Conservation (phyloP, 2,888 invertebrate genomes). For the Marronus borbonicus region DNA sequence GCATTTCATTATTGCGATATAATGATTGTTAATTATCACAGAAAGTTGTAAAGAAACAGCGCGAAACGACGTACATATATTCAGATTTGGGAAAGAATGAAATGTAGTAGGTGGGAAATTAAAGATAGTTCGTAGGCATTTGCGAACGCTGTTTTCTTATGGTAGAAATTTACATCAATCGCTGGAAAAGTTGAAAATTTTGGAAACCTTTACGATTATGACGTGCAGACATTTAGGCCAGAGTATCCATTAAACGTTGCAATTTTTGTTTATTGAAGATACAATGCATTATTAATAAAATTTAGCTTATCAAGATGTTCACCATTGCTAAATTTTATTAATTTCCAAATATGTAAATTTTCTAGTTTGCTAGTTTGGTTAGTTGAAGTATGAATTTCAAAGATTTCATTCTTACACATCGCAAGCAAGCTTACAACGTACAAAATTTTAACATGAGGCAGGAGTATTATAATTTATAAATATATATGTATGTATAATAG, state of each 20-base stretch:
- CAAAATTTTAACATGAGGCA: conserved; percentile 10
- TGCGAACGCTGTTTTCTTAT: conserved; percentile 24
- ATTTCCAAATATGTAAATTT: not conserved
- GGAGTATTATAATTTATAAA: conserved; percentile 10
- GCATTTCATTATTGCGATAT: conserved; percentile 71
- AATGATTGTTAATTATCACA: conserved; percentile 72
- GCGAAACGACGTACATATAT: conserved; percentile 32
- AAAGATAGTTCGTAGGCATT: conserved; percentile 33
- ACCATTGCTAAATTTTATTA: not conserved
- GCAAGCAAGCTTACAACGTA: conserved; percentile 24
- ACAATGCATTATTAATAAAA: too few species aligned
- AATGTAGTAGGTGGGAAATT: conserved; percentile 14
- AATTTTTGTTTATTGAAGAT: not conserved
- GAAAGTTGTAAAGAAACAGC: conserved; percentile 67
- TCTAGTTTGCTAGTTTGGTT: too few species aligned
- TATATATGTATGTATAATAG: conserved; percentile 18
- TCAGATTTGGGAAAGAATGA: conserved; percentile 10
- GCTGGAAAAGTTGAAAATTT: not conserved
- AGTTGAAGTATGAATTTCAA: too few species aligned
- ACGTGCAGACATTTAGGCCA: conserved; percentile 1
- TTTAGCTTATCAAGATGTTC: not conserved
- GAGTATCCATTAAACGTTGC: not conserved
- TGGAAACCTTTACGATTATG: not conserved
- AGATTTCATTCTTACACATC: not conserved
- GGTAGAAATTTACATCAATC: conserved; percentile 31